Percentiles rank a stretch among this genome's conserved stretches.
Evolutionary conservation across 2,113 vertebrate species (phyloP).

Genomic region (Rhinopithecus roxellana): DNA sequence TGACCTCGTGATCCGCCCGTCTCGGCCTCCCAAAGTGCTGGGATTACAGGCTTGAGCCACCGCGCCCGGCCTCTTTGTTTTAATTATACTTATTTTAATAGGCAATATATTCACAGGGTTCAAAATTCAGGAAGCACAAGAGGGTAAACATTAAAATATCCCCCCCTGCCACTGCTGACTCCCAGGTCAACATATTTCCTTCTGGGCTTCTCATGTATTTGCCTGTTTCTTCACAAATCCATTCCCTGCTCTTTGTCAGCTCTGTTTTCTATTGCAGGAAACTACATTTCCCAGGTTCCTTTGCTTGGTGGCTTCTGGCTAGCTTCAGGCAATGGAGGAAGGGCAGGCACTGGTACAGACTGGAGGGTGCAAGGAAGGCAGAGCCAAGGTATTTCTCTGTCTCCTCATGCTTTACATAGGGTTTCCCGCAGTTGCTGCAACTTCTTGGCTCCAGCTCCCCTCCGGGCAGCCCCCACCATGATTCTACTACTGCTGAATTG

Average conservation of each 20-base stretch:
- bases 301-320: neutral
- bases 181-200: neutral
- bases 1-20: too few relatives aligned
- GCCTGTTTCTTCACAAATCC: neutral
- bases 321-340: neutral
- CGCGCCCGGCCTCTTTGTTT: too few relatives aligned
- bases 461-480: neutral
- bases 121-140: neutral
- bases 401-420: neutral
- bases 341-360: neutral
- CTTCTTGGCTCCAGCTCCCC: neutral
- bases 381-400: neutral
- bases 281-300: neutral
- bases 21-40: too few relatives aligned
- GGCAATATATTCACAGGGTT: neutral
- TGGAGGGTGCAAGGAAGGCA: neutral
- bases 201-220: neutral
- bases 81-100: neutral
- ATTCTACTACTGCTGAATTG: neutral
- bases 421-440: neutral
- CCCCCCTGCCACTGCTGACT: neutral
- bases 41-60: too few relatives aligned
- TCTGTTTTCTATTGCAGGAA: neutral
- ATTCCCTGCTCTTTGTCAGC: neutral
- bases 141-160: neutral